Evolutionary conservation across 1,140 invertebrate genomes (phyloP).

Genomic region (Philaenus spumarius): DNA sequence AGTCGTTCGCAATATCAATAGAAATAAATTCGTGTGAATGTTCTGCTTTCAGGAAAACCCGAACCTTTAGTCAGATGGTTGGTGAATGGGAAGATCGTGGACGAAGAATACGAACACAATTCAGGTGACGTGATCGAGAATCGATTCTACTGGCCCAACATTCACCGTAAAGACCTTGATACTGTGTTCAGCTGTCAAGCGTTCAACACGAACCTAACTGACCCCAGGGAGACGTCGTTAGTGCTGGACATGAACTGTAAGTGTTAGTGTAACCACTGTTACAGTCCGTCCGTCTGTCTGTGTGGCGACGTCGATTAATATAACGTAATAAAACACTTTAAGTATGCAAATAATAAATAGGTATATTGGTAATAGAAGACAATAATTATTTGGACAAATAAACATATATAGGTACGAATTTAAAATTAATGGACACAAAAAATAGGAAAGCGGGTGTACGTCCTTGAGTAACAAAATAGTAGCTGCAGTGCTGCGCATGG

Average conservation of each 20-base stretch:
- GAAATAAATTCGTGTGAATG: too few relatives aligned
- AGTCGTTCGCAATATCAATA: too few relatives aligned
- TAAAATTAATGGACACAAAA: too few relatives aligned
- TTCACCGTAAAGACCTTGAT: constrained; percentile 69
- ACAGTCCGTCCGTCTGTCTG: too few relatives aligned
- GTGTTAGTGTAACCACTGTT: too few relatives aligned
- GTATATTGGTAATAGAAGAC: too few relatives aligned
- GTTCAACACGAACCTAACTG: constrained; percentile 69
- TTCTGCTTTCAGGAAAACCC: constrained; percentile 48
- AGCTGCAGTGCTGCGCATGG: too few relatives aligned
- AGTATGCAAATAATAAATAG: background rate
- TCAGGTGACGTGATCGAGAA: constrained; percentile 80
- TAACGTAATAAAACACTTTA: background rate
- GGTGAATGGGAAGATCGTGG: constrained; percentile 64
- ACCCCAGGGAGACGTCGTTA: constrained; percentile 64
- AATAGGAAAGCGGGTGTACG: too few relatives aligned
- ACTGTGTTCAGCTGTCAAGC: constrained; percentile 79
- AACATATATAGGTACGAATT: too few relatives aligned
- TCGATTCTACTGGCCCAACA: constrained; percentile 58
- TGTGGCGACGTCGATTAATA: too few relatives aligned
- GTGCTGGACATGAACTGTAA: constrained; percentile 76
- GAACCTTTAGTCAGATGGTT: constrained; percentile 51
- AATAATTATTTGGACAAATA: background rate
- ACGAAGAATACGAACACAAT: constrained; percentile 73
- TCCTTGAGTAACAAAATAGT: too few relatives aligned